Base-by-base conservation (phyloP, 2,888 invertebrate genomes). In the Caenorhabditis afra region DNA sequence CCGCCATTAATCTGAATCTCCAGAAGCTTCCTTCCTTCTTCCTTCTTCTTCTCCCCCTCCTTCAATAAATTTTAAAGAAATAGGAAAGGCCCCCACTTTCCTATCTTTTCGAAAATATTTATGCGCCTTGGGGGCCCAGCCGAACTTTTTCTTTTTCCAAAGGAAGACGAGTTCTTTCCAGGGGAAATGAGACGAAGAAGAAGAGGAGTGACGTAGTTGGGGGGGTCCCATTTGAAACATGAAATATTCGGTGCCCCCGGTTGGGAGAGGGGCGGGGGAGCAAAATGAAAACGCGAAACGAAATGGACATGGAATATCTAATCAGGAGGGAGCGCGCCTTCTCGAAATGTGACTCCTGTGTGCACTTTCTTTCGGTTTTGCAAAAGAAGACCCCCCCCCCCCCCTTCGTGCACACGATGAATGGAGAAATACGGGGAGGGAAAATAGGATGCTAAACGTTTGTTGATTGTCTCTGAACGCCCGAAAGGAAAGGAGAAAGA, bases 71-170 rank as follows among this genome's bases (percentile, higher is more conserved):
- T 29, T 29, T 3, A 29, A 29, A 29, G 29, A 65, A 22, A 23
- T 39, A 16, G 22, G 47, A 18, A 52, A 18, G 12, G 18, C 18
- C 47, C 14, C 7, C 4, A 52, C 3, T 12, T 4, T 14, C 3
- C 23, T 37, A 22, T 16, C 59, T 52, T 52, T 52, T 14, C 14
- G 22, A 52, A 52, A 52, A 52, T 52, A 52, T 52, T 52, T 52
- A 52, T 52, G 47, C 53, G 66, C 66, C 66, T 66, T 20, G 57
- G 37, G 66, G 57, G 16, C 45, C 29, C 39, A 39, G 29, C 39
- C 37, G 66, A 57, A 66, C 57, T 66, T 66, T 65, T 37, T 10
- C 7, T 65, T 41, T 65, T 64, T 29, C 16, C 20, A 47, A 44
- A 23, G 23, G 52, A 52, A 29, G 11, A 14, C 41, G n/a, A n/a